phyloP scores from a whole-genome alignment of 2,888 invertebrate species.

The Silvanus unidentatus region DNA sequence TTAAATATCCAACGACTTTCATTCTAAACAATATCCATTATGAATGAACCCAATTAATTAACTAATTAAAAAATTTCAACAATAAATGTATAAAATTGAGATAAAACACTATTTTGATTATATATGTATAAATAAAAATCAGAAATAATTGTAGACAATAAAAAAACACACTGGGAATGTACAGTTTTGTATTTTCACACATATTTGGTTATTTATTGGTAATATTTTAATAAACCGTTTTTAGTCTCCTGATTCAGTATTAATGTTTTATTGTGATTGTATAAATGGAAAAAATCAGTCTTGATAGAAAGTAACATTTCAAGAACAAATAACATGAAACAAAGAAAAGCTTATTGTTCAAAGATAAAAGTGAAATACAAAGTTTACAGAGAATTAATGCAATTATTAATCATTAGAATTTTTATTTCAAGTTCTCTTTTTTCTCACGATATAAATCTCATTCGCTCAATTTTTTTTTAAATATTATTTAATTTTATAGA shows the following conservation, averaged over 20 bases:
- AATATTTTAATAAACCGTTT: slow-evolving; percentile 13
- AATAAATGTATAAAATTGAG: not conserved
- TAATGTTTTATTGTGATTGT: too few species aligned
- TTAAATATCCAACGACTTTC: too few species aligned
- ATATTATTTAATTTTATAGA: too few species aligned
- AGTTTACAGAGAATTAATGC: too few species aligned
- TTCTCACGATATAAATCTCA: too few species aligned
- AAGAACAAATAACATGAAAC: slow-evolving; percentile 5
- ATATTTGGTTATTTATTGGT: slow-evolving; percentile 26
- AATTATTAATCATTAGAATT: too few species aligned
- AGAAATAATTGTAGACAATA: not conserved
- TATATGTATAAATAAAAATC: not conserved
- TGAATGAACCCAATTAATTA: not conserved
- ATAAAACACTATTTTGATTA: not conserved
- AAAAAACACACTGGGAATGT: slow-evolving; percentile 32
- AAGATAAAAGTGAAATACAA: too few species aligned
- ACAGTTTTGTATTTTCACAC: slow-evolving; percentile 17
- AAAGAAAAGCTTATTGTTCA: too few species aligned
- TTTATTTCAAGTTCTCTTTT: too few species aligned
- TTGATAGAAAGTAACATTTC: slow-evolving; percentile 15
- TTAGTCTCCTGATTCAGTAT: too few species aligned
- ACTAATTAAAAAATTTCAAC: slow-evolving; percentile 1
- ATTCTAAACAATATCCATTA: not conserved
- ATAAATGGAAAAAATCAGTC: too few species aligned
- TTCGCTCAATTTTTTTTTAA: too few species aligned